Conservation (phyloP, 2,113 vertebrate species). For the Apistogramma diplotaenia region DNA sequence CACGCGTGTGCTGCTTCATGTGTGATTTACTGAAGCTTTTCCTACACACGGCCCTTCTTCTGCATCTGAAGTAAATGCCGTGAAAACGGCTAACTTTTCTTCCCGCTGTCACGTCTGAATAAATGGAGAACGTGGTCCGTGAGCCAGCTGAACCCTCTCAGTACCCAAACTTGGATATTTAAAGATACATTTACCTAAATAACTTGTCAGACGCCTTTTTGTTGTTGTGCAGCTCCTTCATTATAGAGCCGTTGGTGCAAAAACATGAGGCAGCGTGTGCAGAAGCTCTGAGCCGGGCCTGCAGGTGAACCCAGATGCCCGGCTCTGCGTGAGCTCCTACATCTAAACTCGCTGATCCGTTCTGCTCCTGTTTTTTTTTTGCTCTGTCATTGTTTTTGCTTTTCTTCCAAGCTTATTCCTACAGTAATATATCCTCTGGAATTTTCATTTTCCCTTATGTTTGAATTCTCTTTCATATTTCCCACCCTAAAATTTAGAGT, state of each 20-base stretch:
- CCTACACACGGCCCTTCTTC: constrained; percentile 15
- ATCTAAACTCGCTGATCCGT: constrained; percentile 16
- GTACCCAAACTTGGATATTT: background rate
- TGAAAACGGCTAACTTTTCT: background rate
- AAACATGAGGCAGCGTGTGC: background rate
- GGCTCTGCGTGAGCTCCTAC: constrained; percentile 15
- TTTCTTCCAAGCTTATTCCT: background rate
- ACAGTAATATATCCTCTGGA: too few relatives aligned
- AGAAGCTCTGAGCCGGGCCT: constrained; percentile 22
- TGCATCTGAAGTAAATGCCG: background rate
- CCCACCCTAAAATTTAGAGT: background rate
- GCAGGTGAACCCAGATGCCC: constrained; percentile 68
- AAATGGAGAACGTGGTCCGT: background rate
- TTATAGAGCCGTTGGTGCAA: background rate
- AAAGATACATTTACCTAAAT: background rate
- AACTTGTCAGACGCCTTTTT: too few relatives aligned
- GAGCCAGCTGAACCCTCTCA: background rate
- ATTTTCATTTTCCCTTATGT: background rate
- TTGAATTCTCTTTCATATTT: background rate
- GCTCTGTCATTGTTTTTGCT: background rate
- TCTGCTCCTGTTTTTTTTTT: background rate
- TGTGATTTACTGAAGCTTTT: background rate
- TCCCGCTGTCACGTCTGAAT: background rate
- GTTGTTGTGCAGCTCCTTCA: too few relatives aligned
- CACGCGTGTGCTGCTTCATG: too few relatives aligned